Conservation (phyloP, 2,113 vertebrate species). For the Tricholaema leucomelas region DNA sequence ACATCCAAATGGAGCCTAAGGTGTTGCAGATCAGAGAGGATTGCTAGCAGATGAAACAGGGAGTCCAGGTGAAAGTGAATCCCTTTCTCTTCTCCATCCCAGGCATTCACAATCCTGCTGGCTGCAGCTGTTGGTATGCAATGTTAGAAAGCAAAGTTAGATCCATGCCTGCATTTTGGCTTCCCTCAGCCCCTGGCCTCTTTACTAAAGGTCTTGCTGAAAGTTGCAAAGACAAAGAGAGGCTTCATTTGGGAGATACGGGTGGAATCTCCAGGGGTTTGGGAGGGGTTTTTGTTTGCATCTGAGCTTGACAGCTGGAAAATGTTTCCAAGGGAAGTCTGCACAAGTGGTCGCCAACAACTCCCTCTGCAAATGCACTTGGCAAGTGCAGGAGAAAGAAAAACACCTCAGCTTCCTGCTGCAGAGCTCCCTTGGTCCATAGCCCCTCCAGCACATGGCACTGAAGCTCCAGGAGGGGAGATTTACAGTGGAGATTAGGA, state of each 20-base stretch:
- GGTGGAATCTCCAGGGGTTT: neutral
- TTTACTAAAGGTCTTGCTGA: conserved; percentile 14
- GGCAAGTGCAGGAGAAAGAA: neutral
- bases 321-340: conserved; percentile 37
- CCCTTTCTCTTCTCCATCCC: neutral
- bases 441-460: neutral
- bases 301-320: conserved; percentile 33
- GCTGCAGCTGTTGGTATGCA: neutral
- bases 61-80: conserved; percentile 14
- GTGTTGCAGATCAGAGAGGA: neutral
- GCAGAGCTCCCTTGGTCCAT: neutral
- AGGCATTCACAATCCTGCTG: neutral
- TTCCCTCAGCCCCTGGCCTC: neutral
- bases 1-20: neutral
- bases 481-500: too few species aligned
- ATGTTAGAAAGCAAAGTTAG: too few species aligned
- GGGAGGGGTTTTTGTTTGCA: neutral
- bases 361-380: conserved; percentile 34
- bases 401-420: neutral
- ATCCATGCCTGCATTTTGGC: neutral
- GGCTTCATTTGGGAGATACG: neutral
- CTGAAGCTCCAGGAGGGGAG: too few species aligned
- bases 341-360: conserved; percentile 21
- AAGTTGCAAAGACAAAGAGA: conserved; percentile 11
- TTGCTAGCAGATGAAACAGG: neutral